phyloP scores from a whole-genome alignment of 1,140 invertebrate species.

The Macrotrachela quadricornifera region DNA sequence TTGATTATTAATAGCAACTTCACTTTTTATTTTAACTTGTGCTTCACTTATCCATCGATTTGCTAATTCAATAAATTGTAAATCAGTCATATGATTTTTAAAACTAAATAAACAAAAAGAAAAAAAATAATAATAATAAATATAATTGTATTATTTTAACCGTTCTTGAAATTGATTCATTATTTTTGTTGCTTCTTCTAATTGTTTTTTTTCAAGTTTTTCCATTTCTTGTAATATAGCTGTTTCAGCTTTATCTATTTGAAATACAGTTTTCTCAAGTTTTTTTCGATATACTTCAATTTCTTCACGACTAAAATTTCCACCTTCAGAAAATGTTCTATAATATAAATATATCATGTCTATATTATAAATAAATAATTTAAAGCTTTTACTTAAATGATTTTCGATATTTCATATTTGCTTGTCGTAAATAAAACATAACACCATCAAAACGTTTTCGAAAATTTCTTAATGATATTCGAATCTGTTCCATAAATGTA shows the following conservation, averaged over 20 bases:
- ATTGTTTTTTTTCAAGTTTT: constrained; percentile 26
- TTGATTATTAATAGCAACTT: constrained; percentile 25
- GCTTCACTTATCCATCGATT: constrained; percentile 27
- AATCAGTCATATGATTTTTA: constrained; percentile 28
- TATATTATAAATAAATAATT: background rate
- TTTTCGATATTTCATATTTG: constrained; percentile 27
- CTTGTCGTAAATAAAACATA: constrained; percentile 23
- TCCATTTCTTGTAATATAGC: constrained; percentile 28
- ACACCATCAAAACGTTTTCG: constrained; percentile 24
- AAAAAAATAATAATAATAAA: too few relatives aligned
- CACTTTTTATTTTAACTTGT: constrained; percentile 28
- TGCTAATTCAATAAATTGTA: constrained; percentile 29
- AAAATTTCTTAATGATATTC: constrained; percentile 23
- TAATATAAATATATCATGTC: background rate
- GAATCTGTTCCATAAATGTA: constrained; percentile 25
- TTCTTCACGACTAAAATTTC: constrained; percentile 31
- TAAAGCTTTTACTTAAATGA: constrained; percentile 21
- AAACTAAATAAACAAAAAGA: constrained; percentile 10
- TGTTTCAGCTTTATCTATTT: constrained; percentile 24
- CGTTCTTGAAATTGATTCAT: constrained; percentile 28
- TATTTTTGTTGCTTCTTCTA: constrained; percentile 24
- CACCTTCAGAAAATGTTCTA: constrained; percentile 30
- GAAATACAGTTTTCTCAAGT: constrained; percentile 24
- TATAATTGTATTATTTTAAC: too few relatives aligned
- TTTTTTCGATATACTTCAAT: constrained; percentile 25